phyloP scores from a whole-genome alignment of 2,113 vertebrate species.

The Odontesthes bonariensis region DNA sequence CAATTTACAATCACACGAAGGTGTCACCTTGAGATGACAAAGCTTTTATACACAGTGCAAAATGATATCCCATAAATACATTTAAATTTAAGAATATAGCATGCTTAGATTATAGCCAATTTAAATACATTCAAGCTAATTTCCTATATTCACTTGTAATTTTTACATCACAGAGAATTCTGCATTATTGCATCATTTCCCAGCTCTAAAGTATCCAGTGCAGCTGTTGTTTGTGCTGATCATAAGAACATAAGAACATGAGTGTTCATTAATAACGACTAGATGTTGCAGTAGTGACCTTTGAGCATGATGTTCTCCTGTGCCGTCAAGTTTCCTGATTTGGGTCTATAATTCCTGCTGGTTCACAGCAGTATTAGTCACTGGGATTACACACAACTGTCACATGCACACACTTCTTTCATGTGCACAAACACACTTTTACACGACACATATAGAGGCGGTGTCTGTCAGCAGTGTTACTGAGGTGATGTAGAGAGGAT shows the following conservation, averaged over 20 bases:
- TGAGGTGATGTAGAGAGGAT: conserved; percentile 66
- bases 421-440: conserved; percentile 12
- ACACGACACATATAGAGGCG: conserved; percentile 36
- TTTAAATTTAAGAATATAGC: background rate
- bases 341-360: conserved; percentile 47
- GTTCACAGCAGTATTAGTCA: conserved; percentile 63
- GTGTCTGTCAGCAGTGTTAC: conserved; percentile 60
- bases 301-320: conserved; percentile 11
- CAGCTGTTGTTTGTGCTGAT: background rate
- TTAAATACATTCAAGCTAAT: background rate
- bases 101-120: background rate
- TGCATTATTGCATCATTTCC: background rate
- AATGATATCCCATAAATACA: too few relatives aligned
- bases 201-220: background rate
- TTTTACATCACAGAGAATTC: background rate
- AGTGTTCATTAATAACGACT: conserved; percentile 8
- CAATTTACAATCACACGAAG: too few relatives aligned
- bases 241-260: background rate
- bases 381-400: conserved; percentile 60
- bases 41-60: too few relatives aligned
- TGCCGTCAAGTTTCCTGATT: conserved; percentile 49
- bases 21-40: too few relatives aligned
- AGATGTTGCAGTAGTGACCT: conserved; percentile 25
- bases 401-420: conserved; percentile 27
- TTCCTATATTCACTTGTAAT: background rate